Conservation (phyloP, 2,888 invertebrate species). For the Drosophila pseudotalamancana region DNA sequence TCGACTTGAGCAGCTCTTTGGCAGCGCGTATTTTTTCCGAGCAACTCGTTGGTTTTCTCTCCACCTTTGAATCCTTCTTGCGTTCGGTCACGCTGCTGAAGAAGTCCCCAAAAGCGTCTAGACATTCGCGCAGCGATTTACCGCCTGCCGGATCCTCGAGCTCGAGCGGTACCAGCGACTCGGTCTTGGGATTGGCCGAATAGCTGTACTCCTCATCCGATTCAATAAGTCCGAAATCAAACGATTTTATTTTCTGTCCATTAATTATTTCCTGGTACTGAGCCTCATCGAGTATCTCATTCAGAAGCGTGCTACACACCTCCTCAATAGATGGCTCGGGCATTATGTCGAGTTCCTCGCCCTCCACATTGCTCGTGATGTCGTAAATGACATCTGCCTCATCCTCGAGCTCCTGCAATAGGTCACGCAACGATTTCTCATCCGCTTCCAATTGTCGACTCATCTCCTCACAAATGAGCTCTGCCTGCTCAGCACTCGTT, state of each 20-base stretch:
- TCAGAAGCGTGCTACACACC: conserved; percentile 47
- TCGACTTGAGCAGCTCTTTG: conserved; percentile 51
- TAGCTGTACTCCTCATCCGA: conserved; percentile 70
- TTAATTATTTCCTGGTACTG: conserved; percentile 27
- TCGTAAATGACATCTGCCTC: conserved; percentile 51
- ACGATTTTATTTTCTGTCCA: conserved; percentile 40
- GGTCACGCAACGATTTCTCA: conserved; percentile 53
- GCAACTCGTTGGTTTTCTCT: conserved; percentile 14
- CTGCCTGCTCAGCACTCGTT: conserved; percentile 38
- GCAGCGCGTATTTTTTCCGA: conserved; percentile 56
- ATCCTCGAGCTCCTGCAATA: conserved; percentile 70
- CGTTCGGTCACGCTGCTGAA: conserved; percentile 25
- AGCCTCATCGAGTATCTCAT: conserved; percentile 56
- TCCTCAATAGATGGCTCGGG: conserved; percentile 24
- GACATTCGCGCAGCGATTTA: conserved; percentile 63
- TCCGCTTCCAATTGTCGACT: conserved; percentile 53
- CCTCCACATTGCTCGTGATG: conserved; percentile 32
- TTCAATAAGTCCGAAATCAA: conserved; percentile 62
- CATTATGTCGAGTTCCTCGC: conserved; percentile 9
- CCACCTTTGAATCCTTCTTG: background rate
- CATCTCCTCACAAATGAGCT: conserved; percentile 35
- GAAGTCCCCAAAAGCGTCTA: conserved; percentile 57
- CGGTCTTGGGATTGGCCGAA: conserved; percentile 36
- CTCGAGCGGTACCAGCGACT: conserved; percentile 25
- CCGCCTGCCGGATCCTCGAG: conserved; percentile 51